Evolutionary conservation across 2,113 vertebrate species (phyloP).

Genomic region (Eubucco bourcierii): DNA sequence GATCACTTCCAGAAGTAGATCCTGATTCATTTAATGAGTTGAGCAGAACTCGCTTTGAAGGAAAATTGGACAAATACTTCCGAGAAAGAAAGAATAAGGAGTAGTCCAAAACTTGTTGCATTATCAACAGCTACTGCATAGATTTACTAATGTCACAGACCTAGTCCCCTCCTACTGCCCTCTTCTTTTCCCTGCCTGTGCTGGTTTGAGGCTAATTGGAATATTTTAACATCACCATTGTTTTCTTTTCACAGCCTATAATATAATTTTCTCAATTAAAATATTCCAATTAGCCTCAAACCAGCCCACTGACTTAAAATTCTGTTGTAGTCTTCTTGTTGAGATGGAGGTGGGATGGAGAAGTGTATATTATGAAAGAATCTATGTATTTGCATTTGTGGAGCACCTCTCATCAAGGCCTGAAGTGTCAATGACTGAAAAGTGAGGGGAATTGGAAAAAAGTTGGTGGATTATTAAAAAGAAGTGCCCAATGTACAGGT

Average conservation of each 20-base stretch:
- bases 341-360: not conserved
- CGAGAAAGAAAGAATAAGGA: not conserved
- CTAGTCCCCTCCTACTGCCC: not conserved
- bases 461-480: not conserved
- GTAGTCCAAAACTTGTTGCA: not conserved
- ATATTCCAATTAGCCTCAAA: no score
- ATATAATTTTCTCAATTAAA: no score
- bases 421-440: not conserved
- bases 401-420: not conserved
- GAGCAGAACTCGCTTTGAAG: not conserved
- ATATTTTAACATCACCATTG: no score
- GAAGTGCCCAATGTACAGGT: not conserved
- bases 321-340: not conserved
- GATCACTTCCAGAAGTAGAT: not conserved
- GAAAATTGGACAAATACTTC: not conserved
- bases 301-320: not conserved
- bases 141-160: not conserved
- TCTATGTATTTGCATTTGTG: not conserved
- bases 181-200: not conserved
- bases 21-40: not conserved
- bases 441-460: not conserved
- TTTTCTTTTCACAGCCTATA: no score
- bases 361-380: not conserved
- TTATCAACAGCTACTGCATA: not conserved
- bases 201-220: no score